These are phyloP conservation scores for Phalera bucephala DNA, from an alignment of 2,888 invertebrate genomes.

Conservation along the genomic window DNA sequence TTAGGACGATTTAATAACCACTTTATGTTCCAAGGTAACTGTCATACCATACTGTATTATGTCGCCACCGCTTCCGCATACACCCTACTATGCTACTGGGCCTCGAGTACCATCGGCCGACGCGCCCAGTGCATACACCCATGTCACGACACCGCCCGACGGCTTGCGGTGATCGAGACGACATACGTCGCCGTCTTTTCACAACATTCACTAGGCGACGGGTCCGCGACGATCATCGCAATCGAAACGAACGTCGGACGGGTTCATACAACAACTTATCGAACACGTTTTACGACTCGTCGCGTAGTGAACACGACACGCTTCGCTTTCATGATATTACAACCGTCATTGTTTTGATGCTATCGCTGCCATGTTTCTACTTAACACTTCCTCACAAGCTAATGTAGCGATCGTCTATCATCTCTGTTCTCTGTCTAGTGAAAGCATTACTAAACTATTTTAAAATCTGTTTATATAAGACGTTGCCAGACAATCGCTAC, in stretches of 20 bases:
- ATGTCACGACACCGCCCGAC: background rate
- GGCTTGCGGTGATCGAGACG: background rate
- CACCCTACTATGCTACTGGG: conserved; percentile 40
- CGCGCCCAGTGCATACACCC: background rate
- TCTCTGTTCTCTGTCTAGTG: no score
- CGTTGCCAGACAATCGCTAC: no score
- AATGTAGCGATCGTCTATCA: background rate
- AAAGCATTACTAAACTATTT: no score
- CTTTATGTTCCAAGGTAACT: conserved; percentile 90
- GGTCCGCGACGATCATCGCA: no score
- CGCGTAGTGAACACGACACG: conserved; percentile 18
- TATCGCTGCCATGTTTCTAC: background rate
- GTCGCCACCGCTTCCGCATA: conserved; percentile 55
- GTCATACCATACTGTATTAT: conserved; percentile 49
- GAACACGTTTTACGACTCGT: no score
- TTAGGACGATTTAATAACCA: conserved; percentile 90
- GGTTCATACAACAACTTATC: no score
- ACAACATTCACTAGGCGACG: conserved; percentile 7
- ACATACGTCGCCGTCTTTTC: background rate
- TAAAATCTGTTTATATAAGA: no score
- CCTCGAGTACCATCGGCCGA: conserved; percentile 7
- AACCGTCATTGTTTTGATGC: background rate
- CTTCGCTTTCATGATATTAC: conserved; percentile 4
- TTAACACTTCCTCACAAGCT: background rate
- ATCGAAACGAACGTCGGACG: no score